phyloP scores from a whole-genome alignment of 2,797 vertebrate genomes.

The Ctenopoma kingsleyae region DNA sequence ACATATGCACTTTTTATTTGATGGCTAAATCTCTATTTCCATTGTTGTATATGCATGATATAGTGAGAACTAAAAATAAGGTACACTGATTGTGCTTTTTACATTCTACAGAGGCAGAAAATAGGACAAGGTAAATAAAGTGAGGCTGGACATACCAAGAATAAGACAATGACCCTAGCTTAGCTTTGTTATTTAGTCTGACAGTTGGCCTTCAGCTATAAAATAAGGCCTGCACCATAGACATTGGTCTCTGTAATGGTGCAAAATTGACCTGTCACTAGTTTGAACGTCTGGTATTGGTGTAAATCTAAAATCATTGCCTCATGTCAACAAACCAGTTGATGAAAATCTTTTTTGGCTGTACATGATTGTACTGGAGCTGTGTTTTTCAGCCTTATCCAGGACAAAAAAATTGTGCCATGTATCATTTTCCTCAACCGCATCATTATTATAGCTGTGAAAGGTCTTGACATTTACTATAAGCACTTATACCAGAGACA shows the following conservation, averaged over 20 bases:
- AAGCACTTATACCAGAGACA: constrained; percentile 70
- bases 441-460: constrained; percentile 75
- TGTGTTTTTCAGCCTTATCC: constrained; percentile 47
- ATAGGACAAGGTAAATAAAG: constrained; percentile 26
- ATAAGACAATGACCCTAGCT: constrained; percentile 52
- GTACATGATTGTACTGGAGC: constrained; percentile 54
- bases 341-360: constrained; percentile 73
- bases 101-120: constrained; percentile 10
- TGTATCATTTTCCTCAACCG: constrained; percentile 70
- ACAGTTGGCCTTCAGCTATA: constrained; percentile 63
- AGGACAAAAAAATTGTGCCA: constrained; percentile 51
- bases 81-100: constrained; percentile 3
- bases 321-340: constrained; percentile 63
- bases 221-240: constrained; percentile 52
- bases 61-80: constrained; percentile 2
- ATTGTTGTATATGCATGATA: constrained; percentile 19
- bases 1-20: neutral
- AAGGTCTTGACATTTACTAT: constrained; percentile 83
- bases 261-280: constrained; percentile 80
- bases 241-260: constrained; percentile 68
- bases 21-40: constrained; percentile 6
- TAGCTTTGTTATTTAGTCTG: constrained; percentile 70
- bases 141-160: constrained; percentile 17
- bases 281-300: constrained; percentile 74
- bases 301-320: constrained; percentile 79